phyloP scores from a whole-genome alignment of 2,888 invertebrate genomes.

The Aethes cnicana region DNA sequence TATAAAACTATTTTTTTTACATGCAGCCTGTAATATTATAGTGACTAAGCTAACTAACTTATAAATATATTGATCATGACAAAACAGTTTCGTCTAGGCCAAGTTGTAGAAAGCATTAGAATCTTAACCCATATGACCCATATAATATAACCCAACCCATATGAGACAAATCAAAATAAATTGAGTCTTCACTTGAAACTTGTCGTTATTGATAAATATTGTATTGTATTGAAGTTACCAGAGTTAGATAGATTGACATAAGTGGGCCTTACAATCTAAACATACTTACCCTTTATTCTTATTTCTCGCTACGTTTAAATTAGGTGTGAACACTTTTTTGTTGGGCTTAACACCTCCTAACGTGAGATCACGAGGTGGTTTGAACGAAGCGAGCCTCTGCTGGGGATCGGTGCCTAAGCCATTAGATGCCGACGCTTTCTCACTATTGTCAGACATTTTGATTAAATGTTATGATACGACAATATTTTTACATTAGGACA shows the following conservation, averaged over 20 bases:
- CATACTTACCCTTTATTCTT: constrained; percentile 77
- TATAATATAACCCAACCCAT: no score
- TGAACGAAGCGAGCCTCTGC: constrained; percentile 75
- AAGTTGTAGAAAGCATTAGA: no score
- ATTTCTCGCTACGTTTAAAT: constrained; percentile 83
- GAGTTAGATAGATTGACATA: no score
- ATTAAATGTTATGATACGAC: neutral
- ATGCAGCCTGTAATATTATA: neutral
- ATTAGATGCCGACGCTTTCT: constrained; percentile 54
- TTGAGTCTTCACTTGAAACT: no score
- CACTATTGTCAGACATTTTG: constrained; percentile 59
- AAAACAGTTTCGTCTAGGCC: no score
- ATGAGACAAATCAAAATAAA: no score
- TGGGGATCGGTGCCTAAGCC: constrained; percentile 59
- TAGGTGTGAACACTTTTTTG: constrained; percentile 84
- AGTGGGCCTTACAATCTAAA: no score
- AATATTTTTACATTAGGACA: no score
- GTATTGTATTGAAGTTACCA: no score
- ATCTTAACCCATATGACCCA: neutral
- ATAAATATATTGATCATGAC: no score
- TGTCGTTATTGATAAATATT: no score
- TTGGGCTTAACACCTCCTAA: constrained; percentile 75
- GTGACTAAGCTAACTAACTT: no score
- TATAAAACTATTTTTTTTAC: neutral
- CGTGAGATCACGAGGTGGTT: constrained; percentile 81